Base-by-base conservation (phyloP, 2,113 vertebrate genomes). In the Ovibos moschatus region DNA sequence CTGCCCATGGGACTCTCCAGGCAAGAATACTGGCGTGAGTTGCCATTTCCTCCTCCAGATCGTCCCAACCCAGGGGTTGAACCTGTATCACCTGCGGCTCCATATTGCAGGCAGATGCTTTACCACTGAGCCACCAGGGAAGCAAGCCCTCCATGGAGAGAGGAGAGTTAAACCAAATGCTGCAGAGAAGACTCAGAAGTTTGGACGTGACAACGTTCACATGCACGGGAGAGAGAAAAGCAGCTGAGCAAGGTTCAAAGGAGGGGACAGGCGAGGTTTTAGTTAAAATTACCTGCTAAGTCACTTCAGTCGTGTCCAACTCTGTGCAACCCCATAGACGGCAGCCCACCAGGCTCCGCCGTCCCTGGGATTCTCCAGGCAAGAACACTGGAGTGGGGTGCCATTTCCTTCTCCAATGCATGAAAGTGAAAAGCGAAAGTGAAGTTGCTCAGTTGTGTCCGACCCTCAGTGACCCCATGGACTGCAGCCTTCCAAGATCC, bases 61-160 rank as follows among this genome's bases (percentile, higher is more conserved):
- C 71, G 23, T 71, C 64, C 64, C 9, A 3, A 36, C n/a, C 19
- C 64, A 36, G n/a, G n/a, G 9, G 19, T 3, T 71, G 64, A 71
- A 71, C 64, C 64, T 2, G 0, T 25, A 43, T 74, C 71, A 25
- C 71, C n/a, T 74, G 19, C 0, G 0, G 36, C 71, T 74, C 36
- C 6, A 1, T 14, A 74, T 0, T 23, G 36, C 21, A 74, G 71
- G 71, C 71, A 43, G 71, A 74, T 25, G 43, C 71, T 43, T 74
- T 43, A 74, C 36, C 36, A 25, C 11, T 74, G 71, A 74, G 36
- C 36, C 71, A 14, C 36, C 21, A 74, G 21, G 71, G 71, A 74
- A 43, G n/a, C 71, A 74, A 74, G n/a, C 71, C 36, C 51, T 87
- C 79, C 60, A 21, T 6, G 8, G 57, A 53, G 45, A 83, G 33